Evolutionary conservation across 2,113 vertebrate genomes (phyloP).

Genomic region (Amazona vittata): DNA sequence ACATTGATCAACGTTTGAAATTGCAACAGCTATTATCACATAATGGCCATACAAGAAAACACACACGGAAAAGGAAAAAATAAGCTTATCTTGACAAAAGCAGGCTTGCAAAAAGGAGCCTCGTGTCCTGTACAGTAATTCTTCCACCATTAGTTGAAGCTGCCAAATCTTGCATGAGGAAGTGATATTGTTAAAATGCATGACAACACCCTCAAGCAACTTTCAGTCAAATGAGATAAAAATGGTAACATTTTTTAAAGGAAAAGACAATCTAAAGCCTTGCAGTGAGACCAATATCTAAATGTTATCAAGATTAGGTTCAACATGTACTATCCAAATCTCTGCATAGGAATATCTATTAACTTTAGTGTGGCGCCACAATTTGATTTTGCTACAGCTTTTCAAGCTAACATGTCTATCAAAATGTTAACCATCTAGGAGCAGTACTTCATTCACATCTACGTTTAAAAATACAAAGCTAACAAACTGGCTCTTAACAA

Average conservation of each 20-base stretch:
- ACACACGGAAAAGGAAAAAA: background rate
- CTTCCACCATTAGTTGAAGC: conserved; percentile 3
- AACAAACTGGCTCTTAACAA: background rate
- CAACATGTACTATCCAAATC: background rate
- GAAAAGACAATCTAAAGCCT: conserved; percentile 34
- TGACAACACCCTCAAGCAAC: conserved; percentile 37
- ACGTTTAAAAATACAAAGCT: background rate
- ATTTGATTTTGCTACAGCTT: background rate
- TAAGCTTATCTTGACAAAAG: background rate
- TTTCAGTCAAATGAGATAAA: conserved; percentile 42
- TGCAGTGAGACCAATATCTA: background rate
- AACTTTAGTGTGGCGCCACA: background rate
- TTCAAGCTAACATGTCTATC: background rate
- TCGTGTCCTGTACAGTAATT: background rate
- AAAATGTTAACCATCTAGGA: background rate
- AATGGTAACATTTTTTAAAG: conserved; percentile 17
- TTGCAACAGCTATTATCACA: background rate
- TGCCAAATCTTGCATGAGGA: conserved; percentile 39
- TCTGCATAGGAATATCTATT: background rate
- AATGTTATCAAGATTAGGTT: background rate
- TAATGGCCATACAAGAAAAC: background rate
- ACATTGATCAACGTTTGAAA: background rate
- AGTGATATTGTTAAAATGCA: conserved; percentile 41
- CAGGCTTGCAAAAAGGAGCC: conserved; percentile 1
- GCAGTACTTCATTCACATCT: background rate